Base-by-base conservation (phyloP, 2,113 vertebrate genomes). In the Cairina moschata region DNA sequence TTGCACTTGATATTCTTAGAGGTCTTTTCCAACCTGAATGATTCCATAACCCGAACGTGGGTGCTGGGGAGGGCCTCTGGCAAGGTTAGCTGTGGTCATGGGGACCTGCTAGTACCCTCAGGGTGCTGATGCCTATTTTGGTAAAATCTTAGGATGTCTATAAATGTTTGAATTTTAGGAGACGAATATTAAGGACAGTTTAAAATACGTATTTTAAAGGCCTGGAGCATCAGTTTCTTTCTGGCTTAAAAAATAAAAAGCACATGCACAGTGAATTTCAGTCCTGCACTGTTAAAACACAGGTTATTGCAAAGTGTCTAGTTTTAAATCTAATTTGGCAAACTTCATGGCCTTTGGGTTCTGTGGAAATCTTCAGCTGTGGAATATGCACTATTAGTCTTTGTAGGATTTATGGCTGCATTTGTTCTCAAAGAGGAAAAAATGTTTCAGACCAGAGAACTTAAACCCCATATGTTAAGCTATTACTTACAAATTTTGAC, bases 391-490 rank as follows among this genome's bases (percentile, higher is more conserved):
- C 32, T 42, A n/a, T 68, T 84, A 85, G 52, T 23, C 58, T 63
- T 54, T 78, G 59, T 42, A 56, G 66, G 66, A 91, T 88, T 93
- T 95, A 91, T 1, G 23, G 44, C 44, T 21, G 25, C 58, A n/a
- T 91, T 91, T 93, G 29, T 91, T 89, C 62, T 91, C 38, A 72
- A 66, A 75, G 60, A 86, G 13, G 21, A 82, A 75, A 95, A 89
- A 71, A 28, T 28, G 17, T 89, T 84, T 92, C 60, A 44, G 17
- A 60, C 23, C 8, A 72, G 42, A 62, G 75, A 78, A 92, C 84
- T 74, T 91, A 86, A 91, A 81, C 13, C 4, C 32, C 12, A 11
- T 87, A 9, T 84, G 67, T 63, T 46, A 66, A 63, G 28, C 16
- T 5, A 13, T 50, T 76, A 44, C 40, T 67, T 90, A 79, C 46